Base-by-base conservation (phyloP, 2,888 invertebrate genomes). In the Cantharis rufa region DNA sequence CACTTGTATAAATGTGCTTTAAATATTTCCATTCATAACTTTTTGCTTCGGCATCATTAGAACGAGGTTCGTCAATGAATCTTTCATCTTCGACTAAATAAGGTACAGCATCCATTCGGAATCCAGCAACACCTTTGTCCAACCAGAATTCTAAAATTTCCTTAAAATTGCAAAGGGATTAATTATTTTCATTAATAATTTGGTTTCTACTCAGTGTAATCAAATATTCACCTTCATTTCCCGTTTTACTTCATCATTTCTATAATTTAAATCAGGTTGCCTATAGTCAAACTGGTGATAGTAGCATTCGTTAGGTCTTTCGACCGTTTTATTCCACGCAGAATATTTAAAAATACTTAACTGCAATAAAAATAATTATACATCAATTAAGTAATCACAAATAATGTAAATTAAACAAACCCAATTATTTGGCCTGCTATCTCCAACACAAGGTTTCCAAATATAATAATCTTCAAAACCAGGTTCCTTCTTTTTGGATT, bases 221-320 rank as follows among this genome's bases (percentile, higher is more conserved):
- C n/a, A n/a, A n/a, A n/a, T n/a, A n/a, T n/a, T n/a, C n/a, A n/a
- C 87, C 88, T 93, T 91, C 88, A 95, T 92, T 83, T 92, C 92
- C 73, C 91, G 87, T 3, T 92, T 89, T 7, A 97, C 92, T 10
- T 89, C 89, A 0, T 92, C 91, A 87, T 94, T 94, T 64, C 93
- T 90, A 82, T 90, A 94, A 87, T 97, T 96, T 1, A 97, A 89
- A 87, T 97, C 96, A 0, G 97, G 96, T 84, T 96, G 94, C 28
- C 91, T 89, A 15, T 85, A 82, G 3, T 92, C 89, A 84, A 95
- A 97, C 83, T 95, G 94, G 86, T 97, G 97, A 1, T 94, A 90
- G 86, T 96, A 97, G 85, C 90, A 96, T 84, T 94, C 32, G 81
- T 10, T 10, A 28, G 27, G 70, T 11, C 81, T 75, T 28, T 66